Base-by-base conservation (phyloP, 2,888 invertebrate genomes). In the Melieria omissa region DNA sequence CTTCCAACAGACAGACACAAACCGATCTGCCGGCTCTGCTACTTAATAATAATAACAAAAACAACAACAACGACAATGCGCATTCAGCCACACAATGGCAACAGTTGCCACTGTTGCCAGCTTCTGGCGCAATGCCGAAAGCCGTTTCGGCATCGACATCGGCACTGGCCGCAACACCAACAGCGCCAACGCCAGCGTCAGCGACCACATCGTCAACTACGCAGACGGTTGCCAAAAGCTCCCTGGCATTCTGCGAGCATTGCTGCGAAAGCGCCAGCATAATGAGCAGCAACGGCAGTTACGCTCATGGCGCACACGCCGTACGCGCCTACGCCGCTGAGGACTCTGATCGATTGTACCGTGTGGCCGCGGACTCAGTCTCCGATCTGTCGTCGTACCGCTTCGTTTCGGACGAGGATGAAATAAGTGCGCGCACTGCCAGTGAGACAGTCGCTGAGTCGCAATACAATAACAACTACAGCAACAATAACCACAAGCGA, bases 321-420 rank as follows among this genome's bases (percentile, higher is more conserved):
- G 66, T 45, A 16, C 12, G 46, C 44, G 41, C 47, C n/a, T 47
- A 52, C 44, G 29, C 49, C 57, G 60, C 77, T 71, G 77, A 77
- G 74, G 77, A 80, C 82, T 79, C 78, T 70, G 81, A 78, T 72
- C 78, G 75, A 76, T 79, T 79, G 77, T 79, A 79, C 77, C 75
- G 82, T 67, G 78, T 78, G 77, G 76, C 77, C 70, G 76, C 76
- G 74, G 80, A 84, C 82, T 84, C 84, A 84, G 84, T 84, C 79
- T 84, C 83, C 77, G 83, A 84, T 79, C 80, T 84, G 80, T 84
- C 84, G 82, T 84, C 84, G 81, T 81, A 82, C 80, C 82, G 84
- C 77, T 83, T 84, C 82, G 83, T 84, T 78, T 83, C 83, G 79
- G 80, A 82, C 78, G 84, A 83, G 78, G 82, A 84, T 78, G 82